These are phyloP conservation scores for Mastomys coucha DNA, from an alignment of 2,113 vertebrate species.

Conservation along the genomic window DNA sequence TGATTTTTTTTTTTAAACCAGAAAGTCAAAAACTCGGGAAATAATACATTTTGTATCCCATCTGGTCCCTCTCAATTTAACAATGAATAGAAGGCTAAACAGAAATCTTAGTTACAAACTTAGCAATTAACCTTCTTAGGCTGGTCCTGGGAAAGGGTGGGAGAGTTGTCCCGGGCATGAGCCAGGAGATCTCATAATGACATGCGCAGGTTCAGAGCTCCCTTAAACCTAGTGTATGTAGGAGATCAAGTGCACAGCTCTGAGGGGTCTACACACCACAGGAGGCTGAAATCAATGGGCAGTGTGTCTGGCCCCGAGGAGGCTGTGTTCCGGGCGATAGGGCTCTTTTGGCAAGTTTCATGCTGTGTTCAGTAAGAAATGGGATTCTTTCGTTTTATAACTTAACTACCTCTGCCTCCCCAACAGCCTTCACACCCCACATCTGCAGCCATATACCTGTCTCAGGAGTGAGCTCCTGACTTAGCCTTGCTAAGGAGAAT, in stretches of 20 bases:
- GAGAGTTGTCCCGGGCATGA: fast-evolving
- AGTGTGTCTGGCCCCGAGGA: neutral
- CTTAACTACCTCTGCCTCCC: neutral
- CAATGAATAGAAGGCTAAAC: neutral
- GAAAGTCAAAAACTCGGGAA: conserved; percentile 38
- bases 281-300: neutral
- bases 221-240: no score
- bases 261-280: neutral
- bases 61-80: neutral
- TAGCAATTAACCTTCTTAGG: neutral
- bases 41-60: neutral
- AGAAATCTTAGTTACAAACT: fast-evolving
- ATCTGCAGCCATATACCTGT: neutral
- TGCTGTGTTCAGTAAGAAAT: neutral
- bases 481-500: neutral
- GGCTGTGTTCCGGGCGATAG: neutral
- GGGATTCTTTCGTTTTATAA: neutral
- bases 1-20: conserved; percentile 37
- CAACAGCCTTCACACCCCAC: neutral
- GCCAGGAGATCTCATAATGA: neutral
- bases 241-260: fast-evolving
- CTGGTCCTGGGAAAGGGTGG: fast-evolving
- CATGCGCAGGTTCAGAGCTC: fast-evolving
- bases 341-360: neutral
- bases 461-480: fast-evolving